Evolutionary conservation across 2,797 vertebrate genomes (phyloP).

Genomic region (Valencia hispanica): DNA sequence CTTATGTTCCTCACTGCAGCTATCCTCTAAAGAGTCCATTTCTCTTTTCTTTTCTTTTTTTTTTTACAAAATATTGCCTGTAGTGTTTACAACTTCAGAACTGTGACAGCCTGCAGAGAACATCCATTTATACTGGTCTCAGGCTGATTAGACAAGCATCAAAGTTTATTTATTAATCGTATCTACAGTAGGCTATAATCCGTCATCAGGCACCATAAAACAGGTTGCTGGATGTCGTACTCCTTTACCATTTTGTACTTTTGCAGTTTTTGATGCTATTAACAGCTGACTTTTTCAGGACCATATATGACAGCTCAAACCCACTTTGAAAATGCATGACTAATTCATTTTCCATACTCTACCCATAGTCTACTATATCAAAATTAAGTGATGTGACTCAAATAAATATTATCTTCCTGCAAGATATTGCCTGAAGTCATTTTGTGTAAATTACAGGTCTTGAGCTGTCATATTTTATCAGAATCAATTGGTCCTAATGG

Average conservation of each 20-base stretch:
- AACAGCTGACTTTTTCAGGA: not conserved
- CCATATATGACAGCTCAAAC: not conserved
- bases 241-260: conserved; percentile 1
- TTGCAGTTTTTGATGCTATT: not conserved
- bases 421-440: not conserved
- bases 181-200: conserved; percentile 9
- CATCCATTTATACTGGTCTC: conserved; percentile 22
- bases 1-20: too few species aligned
- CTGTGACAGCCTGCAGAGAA: conserved; percentile 6
- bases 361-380: not conserved
- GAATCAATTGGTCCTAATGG: not conserved
- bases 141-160: conserved; percentile 16
- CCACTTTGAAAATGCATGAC: not conserved
- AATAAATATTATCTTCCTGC: not conserved
- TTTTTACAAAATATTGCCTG: conserved; percentile 9
- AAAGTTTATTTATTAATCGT: conserved; percentile 39
- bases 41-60: conserved; percentile 5
- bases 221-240: not conserved
- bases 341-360: not conserved
- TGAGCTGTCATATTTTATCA: not conserved
- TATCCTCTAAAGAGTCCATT: not conserved
- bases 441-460: not conserved
- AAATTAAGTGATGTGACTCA: not conserved
- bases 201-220: conserved; percentile 20
- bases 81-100: conserved; percentile 18